Conservation (phyloP, 2,888 invertebrate genomes). For the Scelioninae gen. 1 region DNA sequence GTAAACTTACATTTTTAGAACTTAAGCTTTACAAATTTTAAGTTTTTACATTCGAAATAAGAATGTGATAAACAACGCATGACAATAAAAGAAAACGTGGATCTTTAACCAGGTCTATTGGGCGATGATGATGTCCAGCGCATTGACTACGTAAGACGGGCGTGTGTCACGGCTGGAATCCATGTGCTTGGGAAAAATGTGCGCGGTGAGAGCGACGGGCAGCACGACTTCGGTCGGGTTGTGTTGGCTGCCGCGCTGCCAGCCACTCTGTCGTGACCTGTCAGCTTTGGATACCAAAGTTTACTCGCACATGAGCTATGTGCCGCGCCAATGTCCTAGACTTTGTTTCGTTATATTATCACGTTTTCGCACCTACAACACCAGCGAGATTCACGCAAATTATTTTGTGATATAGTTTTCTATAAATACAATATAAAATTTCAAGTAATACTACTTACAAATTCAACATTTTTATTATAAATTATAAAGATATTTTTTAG, state of each 20-base stretch:
- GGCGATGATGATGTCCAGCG: slow-evolving; percentile 44
- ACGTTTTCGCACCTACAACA: slow-evolving; percentile 17
- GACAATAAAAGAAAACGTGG: not conserved
- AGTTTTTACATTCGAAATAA: too few species aligned
- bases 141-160: slow-evolving; percentile 36
- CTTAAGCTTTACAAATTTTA: too few species aligned
- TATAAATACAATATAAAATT: not conserved
- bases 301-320: slow-evolving; percentile 71
- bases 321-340: slow-evolving; percentile 66
- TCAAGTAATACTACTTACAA: not conserved
- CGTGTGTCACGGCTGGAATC: slow-evolving; percentile 59
- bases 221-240: slow-evolving; percentile 72
- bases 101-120: slow-evolving; percentile 20
- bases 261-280: slow-evolving; percentile 76
- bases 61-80: too few species aligned
- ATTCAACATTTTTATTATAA: too few species aligned
- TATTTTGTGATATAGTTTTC: slow-evolving; percentile 11
- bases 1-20: too few species aligned
- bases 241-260: slow-evolving; percentile 67
- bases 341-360: slow-evolving; percentile 55
- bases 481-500: not conserved
- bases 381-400: slow-evolving; percentile 6
- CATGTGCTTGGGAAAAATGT: slow-evolving; percentile 51
- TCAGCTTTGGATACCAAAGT: slow-evolving; percentile 77
- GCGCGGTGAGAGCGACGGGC: slow-evolving; percentile 52